phyloP scores from a whole-genome alignment of 2,888 invertebrate genomes.

The Timema cristinae region DNA sequence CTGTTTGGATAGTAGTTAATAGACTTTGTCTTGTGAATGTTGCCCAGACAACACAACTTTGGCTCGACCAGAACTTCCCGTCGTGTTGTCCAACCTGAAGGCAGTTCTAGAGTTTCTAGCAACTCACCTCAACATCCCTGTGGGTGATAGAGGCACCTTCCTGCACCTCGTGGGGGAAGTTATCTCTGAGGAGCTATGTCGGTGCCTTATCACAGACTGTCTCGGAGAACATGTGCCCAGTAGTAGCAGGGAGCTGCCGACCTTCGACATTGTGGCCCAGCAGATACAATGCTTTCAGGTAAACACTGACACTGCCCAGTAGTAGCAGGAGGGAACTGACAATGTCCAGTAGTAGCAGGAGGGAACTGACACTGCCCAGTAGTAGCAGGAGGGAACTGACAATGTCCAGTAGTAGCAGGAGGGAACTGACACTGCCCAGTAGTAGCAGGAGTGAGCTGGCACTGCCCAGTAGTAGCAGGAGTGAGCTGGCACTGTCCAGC shows the following conservation, averaged over 20 bases:
- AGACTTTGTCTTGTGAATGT: too few relatives aligned
- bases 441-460: too few relatives aligned
- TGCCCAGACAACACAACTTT: not conserved
- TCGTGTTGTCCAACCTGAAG: slow-evolving; percentile 34
- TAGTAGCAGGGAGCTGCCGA: slow-evolving; percentile 64
- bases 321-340: not conserved
- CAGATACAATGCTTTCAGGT: slow-evolving; percentile 64
- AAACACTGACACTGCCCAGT: slow-evolving; percentile 37
- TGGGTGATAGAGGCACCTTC: slow-evolving; percentile 47
- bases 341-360: too few relatives aligned
- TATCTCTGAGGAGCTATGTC: slow-evolving; percentile 57
- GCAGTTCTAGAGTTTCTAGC: slow-evolving; percentile 56
- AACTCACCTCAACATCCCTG: slow-evolving; percentile 51
- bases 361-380: too few relatives aligned
- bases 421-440: too few relatives aligned
- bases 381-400: too few relatives aligned
- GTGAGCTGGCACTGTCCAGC: too few relatives aligned
- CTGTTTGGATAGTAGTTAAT: too few relatives aligned
- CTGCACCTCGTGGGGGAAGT: slow-evolving; percentile 51
- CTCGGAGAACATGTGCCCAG: slow-evolving; percentile 72
- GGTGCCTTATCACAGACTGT: slow-evolving; percentile 66
- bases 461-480: too few relatives aligned
- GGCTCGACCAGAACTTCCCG: slow-evolving; percentile 8
- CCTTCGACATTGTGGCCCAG: slow-evolving; percentile 58
- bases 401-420: too few relatives aligned